Evolutionary conservation across 2,888 invertebrate species (phyloP), one percentile per base, ranked within the genome.

Genomic region (Lumbricus terrestris): DNA sequence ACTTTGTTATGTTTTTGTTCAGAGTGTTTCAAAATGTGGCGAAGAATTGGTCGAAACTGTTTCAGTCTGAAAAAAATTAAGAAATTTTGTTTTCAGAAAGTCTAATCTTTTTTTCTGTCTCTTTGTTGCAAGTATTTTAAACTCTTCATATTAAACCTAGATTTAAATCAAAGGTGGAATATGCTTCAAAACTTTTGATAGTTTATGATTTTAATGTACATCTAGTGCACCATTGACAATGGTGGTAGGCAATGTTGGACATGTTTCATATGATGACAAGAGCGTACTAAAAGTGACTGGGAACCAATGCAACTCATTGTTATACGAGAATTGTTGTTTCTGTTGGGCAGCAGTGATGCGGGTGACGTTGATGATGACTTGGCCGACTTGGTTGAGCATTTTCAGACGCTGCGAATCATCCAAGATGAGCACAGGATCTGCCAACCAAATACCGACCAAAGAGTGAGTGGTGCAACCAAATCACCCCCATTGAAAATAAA

Each of bases 341-440:
- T 88, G 35, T 33, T 88, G 88, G 40, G 20, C 40, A 40, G 33
- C 33, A 88, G 88, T 88, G 88, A 88, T 89, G 89, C 13, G n/a
- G 69, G 54, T 20, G 38, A 37, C 8, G n/a, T 38, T 16, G 90
- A 89, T 40, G 90, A 90, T 34, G 91, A 91, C 42, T 35, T 91
- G 90, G 47, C 69, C 33, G 90, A 91, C 47, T 90, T 91, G 38
- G n/a, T 90, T 16, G 88, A 47, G n/a, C 91, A 91, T 34, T 91
- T 91, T 89, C 88, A 69, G 13, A 88, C 85, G 47, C 54, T 91
- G 40, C 47, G 54, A 20, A 33, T 89, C 16, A 38, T 89, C 29
- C 35, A 83, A 34, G 54, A 42, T 47, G 69, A 89, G 29, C 38
- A 47, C 38, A 38, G 89, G 38, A 89, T 90, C 1, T 90, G 90